A percentile compares a stretch with the other conserved stretches of the same genome.
Evolutionary conservation across 2,113 vertebrate genomes (phyloP).

Genomic region (rat (Rattus norvegicus)): GRCr8 NC_086033.1:56503001-56503500

Average conservation of each 20-base stretch:
- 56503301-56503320: too few species aligned
- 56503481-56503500: neutral
- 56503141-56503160: neutral
- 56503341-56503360: neutral
- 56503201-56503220: neutral
- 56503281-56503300: neutral
- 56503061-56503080: neutral
- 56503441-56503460: neutral
- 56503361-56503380: neutral
- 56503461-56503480: neutral
- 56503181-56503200: neutral
- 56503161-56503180: neutral
- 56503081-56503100: neutral
- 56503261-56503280: neutral
- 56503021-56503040: neutral
- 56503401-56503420: neutral
- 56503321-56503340: neutral
- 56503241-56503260: neutral
- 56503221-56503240: neutral
- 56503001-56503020: neutral
- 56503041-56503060: neutral
- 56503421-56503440: neutral
- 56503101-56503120: constrained; percentile 8
- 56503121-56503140: neutral
- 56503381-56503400: neutral